These are phyloP conservation scores for Parotocinclus haroldoi DNA, from an alignment of 2,797 vertebrate genomes.

Conservation along the genomic window DNA sequence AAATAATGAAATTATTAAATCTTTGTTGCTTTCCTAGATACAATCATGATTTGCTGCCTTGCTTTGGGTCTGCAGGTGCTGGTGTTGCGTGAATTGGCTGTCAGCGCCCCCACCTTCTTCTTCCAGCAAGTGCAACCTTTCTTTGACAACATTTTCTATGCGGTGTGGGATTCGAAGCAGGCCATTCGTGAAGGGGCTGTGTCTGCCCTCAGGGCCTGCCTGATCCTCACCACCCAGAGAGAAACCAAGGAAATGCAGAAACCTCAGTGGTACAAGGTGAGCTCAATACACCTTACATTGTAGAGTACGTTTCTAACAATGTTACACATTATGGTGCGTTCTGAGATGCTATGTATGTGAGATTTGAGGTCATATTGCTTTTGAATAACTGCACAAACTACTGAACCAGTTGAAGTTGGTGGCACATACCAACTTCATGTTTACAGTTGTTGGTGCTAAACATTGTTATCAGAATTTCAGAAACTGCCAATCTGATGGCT, in stretches of 20 bases:
- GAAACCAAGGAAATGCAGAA: conserved; percentile 99
- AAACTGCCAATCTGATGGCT: no score
- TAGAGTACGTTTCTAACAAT: no score
- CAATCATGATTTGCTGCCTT: not conserved
- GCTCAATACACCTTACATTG: conserved; percentile 33
- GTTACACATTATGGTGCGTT: no score
- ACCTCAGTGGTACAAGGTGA: conserved; percentile 97
- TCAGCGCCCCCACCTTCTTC: conserved; percentile 97
- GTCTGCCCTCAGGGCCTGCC: conserved; percentile 88
- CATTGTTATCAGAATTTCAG: no score
- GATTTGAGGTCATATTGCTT: no score
- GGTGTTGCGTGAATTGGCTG: conserved; percentile 91
- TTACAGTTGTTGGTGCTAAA: no score
- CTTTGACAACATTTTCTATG: conserved; percentile 96
- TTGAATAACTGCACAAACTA: no score
- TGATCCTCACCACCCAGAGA: conserved; percentile 94
- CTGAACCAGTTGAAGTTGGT: no score
- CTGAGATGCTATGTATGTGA: no score
- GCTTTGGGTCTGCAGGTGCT: conserved; percentile 76
- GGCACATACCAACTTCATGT: no score
- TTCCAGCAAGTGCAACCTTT: conserved; percentile 99
- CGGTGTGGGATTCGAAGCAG: conserved; percentile 97
- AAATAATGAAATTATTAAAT: no score
- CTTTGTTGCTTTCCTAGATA: no score
- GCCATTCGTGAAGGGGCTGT: conserved; percentile 95